Base-by-base conservation (phyloP, 2,113 vertebrate species). In the Pseudorectes ferrugineus region DNA sequence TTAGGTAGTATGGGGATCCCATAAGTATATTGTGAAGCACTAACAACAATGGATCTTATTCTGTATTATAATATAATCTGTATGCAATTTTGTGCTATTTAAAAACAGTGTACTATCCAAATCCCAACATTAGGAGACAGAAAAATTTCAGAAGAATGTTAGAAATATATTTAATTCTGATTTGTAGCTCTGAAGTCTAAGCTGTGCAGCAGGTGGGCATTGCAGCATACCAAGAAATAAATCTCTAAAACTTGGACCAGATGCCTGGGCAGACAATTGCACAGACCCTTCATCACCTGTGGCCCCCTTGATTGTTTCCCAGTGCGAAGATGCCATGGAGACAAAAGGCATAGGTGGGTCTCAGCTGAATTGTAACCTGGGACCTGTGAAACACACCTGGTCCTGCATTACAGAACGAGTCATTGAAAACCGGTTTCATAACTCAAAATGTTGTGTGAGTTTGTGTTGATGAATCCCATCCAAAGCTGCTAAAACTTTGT, bases 261-360 rank as follows among this genome's bases (percentile, higher is more conserved):
- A 59, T 35, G 3, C 35, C 12, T 29, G 31, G 7, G 5, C 42
- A 49, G 28, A 72, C 12, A 79, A 61, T 6, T 59, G 25, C 21
- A 75, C 14, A 46, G 33, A n/a, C 7, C 4, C 17, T 88, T 76
- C 15, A 31, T 59, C 6, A 2, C 49, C 59, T 48, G 3, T 29
- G 7, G 4, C 11, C 4, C 24, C 15, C 7, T 23, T 12, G 8
- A 15, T 29, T 63, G 26, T 49, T 66, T 36, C 22, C 31, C 19
- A 36, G 11, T 36, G 36, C 0, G 0, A 80, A 79, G 17, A 24
- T 85, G 26, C 38, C 49, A 22, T 12, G 6, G 25, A 40, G 9
- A 46, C 22, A 82, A 54, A 71, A 66, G 9, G 5, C 15, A 71
- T 5, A 42, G 23, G 6, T 2, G 1, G 9, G 19, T 83, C 45